Conservation (phyloP, 2,888 invertebrate genomes). For the Euplexia lucipara region DNA sequence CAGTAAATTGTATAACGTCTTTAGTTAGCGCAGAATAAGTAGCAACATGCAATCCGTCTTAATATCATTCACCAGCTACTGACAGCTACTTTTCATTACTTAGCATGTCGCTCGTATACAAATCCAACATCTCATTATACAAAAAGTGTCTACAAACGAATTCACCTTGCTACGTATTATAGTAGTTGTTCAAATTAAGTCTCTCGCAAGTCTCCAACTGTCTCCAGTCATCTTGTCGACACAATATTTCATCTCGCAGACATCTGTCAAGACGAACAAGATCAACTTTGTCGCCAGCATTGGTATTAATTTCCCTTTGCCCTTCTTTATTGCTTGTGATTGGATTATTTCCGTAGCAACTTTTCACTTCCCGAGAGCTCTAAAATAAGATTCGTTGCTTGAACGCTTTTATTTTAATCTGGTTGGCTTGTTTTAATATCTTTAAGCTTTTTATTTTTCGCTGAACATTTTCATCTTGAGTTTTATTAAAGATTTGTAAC, state of each 20-base stretch:
- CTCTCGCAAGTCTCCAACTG: slow-evolving; percentile 63
- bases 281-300: slow-evolving; percentile 83
- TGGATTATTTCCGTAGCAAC: slow-evolving; percentile 86
- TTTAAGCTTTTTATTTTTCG: slow-evolving; percentile 61
- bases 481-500: slow-evolving; percentile 58
- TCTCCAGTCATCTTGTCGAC: slow-evolving; percentile 70
- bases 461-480: slow-evolving; percentile 56
- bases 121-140: slow-evolving; percentile 53
- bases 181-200: slow-evolving; percentile 68
- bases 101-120: slow-evolving; percentile 44
- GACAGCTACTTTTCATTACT: slow-evolving; percentile 47
- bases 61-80: slow-evolving; percentile 31
- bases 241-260: slow-evolving; percentile 83
- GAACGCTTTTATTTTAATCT: slow-evolving; percentile 73
- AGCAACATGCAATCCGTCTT: slow-evolving; percentile 43
- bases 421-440: slow-evolving; percentile 67
- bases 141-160: slow-evolving; percentile 29
- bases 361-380: slow-evolving; percentile 77
- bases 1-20: slow-evolving; percentile 27
- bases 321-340: slow-evolving; percentile 84
- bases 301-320: slow-evolving; percentile 86
- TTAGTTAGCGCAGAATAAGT: slow-evolving; percentile 32
- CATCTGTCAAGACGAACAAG: slow-evolving; percentile 84
- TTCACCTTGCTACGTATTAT: slow-evolving; percentile 49
- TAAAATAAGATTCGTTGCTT: slow-evolving; percentile 77